These are phyloP conservation scores for Tetramorium bicarinatum DNA, from an alignment of 2,888 invertebrate genomes.

Conservation along the genomic window DNA sequence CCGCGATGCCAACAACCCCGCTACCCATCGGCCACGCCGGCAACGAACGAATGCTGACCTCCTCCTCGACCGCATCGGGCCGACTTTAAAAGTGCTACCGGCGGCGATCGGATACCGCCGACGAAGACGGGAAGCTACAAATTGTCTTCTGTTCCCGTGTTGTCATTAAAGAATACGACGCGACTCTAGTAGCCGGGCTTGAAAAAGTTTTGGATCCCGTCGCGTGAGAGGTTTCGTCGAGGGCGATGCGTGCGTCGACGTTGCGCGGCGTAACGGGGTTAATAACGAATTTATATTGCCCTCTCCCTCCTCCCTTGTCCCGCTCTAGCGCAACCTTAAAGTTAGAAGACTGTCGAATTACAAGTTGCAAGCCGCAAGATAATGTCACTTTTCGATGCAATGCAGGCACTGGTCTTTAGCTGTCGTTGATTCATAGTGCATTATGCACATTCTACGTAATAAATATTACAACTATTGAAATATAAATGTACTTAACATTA, in stretches of 20 bases:
- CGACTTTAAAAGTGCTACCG: constrained; percentile 60
- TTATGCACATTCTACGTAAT: background rate
- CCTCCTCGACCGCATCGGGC: constrained; percentile 43
- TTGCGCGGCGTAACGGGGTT: constrained; percentile 47
- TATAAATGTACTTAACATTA: background rate
- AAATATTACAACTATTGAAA: background rate
- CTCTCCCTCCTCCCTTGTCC: background rate
- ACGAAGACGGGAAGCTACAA: constrained; percentile 50
- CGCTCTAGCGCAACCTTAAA: constrained; percentile 12
- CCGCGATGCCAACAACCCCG: constrained; percentile 75
- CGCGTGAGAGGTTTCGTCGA: constrained; percentile 35
- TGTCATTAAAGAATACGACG: constrained; percentile 38
- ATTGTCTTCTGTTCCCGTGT: constrained; percentile 36
- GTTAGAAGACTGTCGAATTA: constrained; percentile 10
- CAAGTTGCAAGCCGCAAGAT: background rate
- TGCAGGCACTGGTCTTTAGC: background rate
- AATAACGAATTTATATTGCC: constrained; percentile 49
- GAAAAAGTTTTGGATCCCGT: constrained; percentile 35
- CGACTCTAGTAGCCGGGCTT: background rate
- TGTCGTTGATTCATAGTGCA: background rate
- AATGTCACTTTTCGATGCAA: constrained; percentile 11
- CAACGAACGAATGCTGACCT: constrained; percentile 77
- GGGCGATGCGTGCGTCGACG: constrained; percentile 26
- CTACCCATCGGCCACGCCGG: constrained; percentile 50
- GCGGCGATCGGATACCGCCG: constrained; percentile 59